Base-by-base conservation (phyloP, 2,888 invertebrate species). In the Rhingia rostrata region DNA sequence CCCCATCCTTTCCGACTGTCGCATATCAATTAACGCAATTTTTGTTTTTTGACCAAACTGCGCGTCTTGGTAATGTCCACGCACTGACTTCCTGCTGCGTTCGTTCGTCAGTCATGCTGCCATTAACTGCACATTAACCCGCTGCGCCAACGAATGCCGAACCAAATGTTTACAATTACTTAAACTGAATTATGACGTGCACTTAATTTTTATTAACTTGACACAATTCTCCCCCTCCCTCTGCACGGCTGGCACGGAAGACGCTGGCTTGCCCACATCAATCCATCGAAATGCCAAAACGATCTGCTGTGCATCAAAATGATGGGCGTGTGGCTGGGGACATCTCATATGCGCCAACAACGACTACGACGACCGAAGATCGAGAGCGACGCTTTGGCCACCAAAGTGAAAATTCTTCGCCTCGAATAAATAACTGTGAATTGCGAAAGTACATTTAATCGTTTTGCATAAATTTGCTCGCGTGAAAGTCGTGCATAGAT, bases 151-250 rank as follows among this genome's bases (percentile, higher is more conserved):
- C 33, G 39, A 41, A 14, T 77, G 32, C 66, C 45, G 43, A 72
- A 56, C 79, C 83, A 74, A 84, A 75, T 84, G 84, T 74, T 80
- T 66, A 74, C 66, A 84, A 84, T 84, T 75, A 80, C 63, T 75
- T 61, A 70, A 83, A 53, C 74, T 35, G 63, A 84, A 79, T 75
- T 74, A 80, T 74, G 84, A 70, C 49, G 66, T 54, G 73, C 70
- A 84, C 74, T 79, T 84, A 70, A 61, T 70, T 84, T 84, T 84
- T 79, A 84, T 80, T 84, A 79, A 74, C 74, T 84, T 84, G 84
- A 84, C 84, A 84, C 74, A 70, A 51, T 84, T 84, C 22, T 12
- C 6, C 47, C 61, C 33, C 43, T 33, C 22, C 22, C 22, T 2
- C 22, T 2, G 22, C 22, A 22, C 22, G 22, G 22, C 22, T 22